phyloP scores from a whole-genome alignment of 1,140 invertebrate species.

The Drosophila arawakana region DNA sequence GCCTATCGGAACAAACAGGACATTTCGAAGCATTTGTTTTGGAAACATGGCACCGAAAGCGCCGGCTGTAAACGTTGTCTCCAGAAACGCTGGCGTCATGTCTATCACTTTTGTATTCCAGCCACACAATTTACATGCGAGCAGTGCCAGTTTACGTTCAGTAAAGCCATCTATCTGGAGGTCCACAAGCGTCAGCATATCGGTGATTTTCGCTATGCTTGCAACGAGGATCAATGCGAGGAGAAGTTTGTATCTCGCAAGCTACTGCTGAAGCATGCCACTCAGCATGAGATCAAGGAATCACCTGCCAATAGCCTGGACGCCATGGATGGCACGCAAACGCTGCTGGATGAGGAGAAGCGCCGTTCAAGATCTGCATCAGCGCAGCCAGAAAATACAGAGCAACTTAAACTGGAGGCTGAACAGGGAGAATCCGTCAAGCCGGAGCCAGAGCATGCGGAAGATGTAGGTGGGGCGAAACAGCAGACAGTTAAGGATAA shows the following conservation, averaged over 20 bases:
- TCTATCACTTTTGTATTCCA: conserved; percentile 95
- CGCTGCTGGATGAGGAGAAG: conserved; percentile 5
- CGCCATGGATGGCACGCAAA: not conserved
- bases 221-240: conserved; percentile 88
- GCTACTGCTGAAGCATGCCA: conserved; percentile 89
- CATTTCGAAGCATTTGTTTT: conserved; percentile 94
- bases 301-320: conserved; percentile 40
- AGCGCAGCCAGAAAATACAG: conserved; percentile 4
- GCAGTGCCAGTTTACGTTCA: conserved; percentile 90
- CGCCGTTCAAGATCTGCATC: not conserved
- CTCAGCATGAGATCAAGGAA: conserved; percentile 80
- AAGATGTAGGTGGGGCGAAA: not conserved
- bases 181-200: conserved; percentile 92
- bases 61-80: conserved; percentile 92
- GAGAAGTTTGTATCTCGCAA: conserved; percentile 93
- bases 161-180: conserved; percentile 90
- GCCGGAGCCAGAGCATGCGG: not conserved
- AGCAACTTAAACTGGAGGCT: not conserved
- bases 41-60: conserved; percentile 96
- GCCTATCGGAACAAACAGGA: conserved; percentile 94
- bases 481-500: conserved; percentile 1
- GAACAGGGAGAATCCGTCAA: not conserved
- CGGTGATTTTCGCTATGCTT: conserved; percentile 89
- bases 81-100: conserved; percentile 95
- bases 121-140: conserved; percentile 91